Base-by-base conservation (phyloP, 2,888 invertebrate genomes). In the Idaea dimidiata region DNA sequence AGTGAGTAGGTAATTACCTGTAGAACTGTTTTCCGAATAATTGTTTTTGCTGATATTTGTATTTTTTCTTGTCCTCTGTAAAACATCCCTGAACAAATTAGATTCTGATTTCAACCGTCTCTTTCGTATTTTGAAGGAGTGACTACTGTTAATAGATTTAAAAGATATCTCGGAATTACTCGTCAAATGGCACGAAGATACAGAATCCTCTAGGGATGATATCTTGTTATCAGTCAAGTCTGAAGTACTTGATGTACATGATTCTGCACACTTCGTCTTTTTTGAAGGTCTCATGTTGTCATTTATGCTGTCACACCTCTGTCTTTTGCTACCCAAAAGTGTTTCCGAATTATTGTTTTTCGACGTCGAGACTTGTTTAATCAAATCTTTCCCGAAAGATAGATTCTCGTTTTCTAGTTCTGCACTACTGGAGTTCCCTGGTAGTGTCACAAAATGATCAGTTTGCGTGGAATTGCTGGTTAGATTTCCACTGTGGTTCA, bases 61-160 rank as follows among this genome's bases (percentile, higher is more conserved):
- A 65, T 63, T 77, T 69, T 77, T 89, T 59, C 81, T 81, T n/a
- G 88, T 83, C 70, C 83, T 80, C 64, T 87, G 84, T 57, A 91
- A 43, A 16, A 79, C 87, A 66, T 89, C 86, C 71, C 74, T 86
- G 65, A 87, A 81, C 59, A 92, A 78, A 74, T 78, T 87, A 0
- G 89, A 77, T 24, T 91, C 89, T 1, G 90, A 88, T 76, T 86
- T 88, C 61, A 81, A 65, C 61, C 86, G 78, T 75, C 88, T 86
- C 71, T 89, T 91, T 53, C 84, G 83, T 24, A 87, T 77, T 81
- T 88, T 91, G 57, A 73, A 86, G 1, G 90, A 87, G 66, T 81
- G 80, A 65, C 84, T 89, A 63, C 88, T 91, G 63, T 81, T 84
- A 17, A 87, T 73, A 1, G 91, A 91, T 73, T 91, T 92, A 69